Percentiles rank a stretch among this genome's conserved stretches.
Conservation (phyloP, 2,113 vertebrate species). For the Ophthalmolycus amberensis region DNA sequence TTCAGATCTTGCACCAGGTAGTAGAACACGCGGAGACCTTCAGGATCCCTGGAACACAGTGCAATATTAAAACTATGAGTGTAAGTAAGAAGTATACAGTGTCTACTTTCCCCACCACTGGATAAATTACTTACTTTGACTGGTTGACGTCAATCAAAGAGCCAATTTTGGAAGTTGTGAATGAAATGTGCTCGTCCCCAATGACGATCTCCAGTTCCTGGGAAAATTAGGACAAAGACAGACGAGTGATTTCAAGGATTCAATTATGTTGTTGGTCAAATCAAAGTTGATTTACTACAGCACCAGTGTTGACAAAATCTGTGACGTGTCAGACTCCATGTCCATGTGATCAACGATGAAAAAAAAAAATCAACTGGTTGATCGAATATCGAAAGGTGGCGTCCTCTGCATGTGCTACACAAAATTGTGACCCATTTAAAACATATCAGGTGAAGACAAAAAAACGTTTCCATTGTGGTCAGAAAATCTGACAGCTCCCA, state of each 20-base stretch:
- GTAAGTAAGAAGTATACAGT: too few relatives aligned
- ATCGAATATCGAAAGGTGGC: neutral
- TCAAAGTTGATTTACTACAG: neutral
- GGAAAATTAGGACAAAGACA: neutral
- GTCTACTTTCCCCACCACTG: too few relatives aligned
- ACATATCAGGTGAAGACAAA: neutral
- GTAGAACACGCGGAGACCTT: constrained; percentile 98
- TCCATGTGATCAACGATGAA: neutral
- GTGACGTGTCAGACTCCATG: neutral
- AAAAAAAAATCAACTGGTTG: neutral
- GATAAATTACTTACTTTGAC: constrained; percentile 89
- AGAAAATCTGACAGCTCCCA: neutral
- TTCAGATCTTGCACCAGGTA: constrained; percentile 99
- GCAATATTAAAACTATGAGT: too few relatives aligned
- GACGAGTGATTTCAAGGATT: neutral
- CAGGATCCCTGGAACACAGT: constrained; percentile 90
- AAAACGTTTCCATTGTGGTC: neutral
- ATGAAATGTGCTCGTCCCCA: constrained; percentile 99
- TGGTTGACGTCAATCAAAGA: constrained; percentile 99
- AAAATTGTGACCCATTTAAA: neutral
- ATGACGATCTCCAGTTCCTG: constrained; percentile 99
- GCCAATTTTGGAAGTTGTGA: constrained; percentile 99
- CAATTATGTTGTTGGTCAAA: neutral
- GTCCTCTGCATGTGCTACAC: neutral
- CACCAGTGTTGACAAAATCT: neutral